Evolutionary conservation across 2,888 invertebrate genomes (phyloP).

Genomic region (Baronia brevicornis): DNA sequence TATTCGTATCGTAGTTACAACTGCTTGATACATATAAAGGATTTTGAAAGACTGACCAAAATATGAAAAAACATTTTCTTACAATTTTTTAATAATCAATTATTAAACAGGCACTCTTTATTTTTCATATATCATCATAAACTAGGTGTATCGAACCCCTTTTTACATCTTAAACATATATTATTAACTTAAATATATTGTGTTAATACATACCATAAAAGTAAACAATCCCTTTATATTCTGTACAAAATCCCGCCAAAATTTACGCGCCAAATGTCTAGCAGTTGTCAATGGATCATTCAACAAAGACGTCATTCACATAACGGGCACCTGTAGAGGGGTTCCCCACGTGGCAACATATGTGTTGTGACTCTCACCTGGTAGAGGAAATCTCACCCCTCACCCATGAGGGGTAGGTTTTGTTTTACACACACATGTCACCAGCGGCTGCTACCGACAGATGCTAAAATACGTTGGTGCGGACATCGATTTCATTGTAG

Average conservation of each 20-base stretch:
- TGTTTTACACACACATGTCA: constrained; percentile 64
- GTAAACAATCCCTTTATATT: constrained; percentile 51
- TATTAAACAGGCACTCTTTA: too few relatives aligned
- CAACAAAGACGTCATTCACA: constrained; percentile 60
- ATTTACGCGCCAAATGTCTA: constrained; percentile 57
- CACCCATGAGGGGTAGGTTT: constrained; percentile 47
- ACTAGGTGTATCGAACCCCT: too few relatives aligned
- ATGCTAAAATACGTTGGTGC: constrained; percentile 72
- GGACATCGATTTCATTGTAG: constrained; percentile 55
- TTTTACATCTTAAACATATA: too few relatives aligned
- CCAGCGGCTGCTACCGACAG: constrained; percentile 68
- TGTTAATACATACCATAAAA: too few relatives aligned
- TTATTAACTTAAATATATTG: too few relatives aligned
- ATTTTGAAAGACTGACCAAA: too few relatives aligned
- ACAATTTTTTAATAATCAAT: too few relatives aligned
- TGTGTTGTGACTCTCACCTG: constrained; percentile 60
- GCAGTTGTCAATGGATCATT: constrained; percentile 58
- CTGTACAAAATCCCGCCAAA: constrained; percentile 45
- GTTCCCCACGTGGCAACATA: constrained; percentile 68
- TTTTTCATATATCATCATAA: too few relatives aligned
- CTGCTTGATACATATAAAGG: too few relatives aligned
- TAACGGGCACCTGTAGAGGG: constrained; percentile 62
- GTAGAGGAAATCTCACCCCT: constrained; percentile 61
- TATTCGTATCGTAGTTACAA: too few relatives aligned
- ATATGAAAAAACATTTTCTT: too few relatives aligned